A percentile compares a stretch with the other conserved stretches of the same genome.
These are phyloP conservation scores for Octopus sinensis DNA, from an alignment of 1,140 invertebrate species.

Conservation along the genomic window DNA sequence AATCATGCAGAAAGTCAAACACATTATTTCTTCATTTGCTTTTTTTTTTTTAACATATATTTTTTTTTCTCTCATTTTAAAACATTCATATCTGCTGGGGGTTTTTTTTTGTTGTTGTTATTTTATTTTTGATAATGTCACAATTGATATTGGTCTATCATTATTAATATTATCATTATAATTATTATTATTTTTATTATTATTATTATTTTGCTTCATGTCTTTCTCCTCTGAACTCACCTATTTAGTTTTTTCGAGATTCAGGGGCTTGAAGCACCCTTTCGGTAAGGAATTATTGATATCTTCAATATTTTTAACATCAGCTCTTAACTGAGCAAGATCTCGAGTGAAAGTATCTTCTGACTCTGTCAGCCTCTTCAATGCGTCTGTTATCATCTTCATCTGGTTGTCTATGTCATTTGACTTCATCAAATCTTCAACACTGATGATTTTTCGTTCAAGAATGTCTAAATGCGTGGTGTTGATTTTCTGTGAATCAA, in stretches of 20 bases:
- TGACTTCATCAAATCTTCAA: slow-evolving; percentile 71
- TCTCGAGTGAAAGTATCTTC: slow-evolving; percentile 81
- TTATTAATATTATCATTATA: too few species aligned
- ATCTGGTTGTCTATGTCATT: slow-evolving; percentile 71
- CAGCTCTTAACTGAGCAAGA: slow-evolving; percentile 68
- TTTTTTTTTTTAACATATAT: too few species aligned
- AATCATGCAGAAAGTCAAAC: too few species aligned
- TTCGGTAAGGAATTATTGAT: slow-evolving; percentile 79
- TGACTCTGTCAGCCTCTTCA: slow-evolving; percentile 67
- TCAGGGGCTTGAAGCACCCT: slow-evolving; percentile 72
- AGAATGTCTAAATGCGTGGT: slow-evolving; percentile 68
- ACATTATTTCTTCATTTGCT: too few species aligned
- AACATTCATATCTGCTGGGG: too few species aligned
- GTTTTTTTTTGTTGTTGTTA: too few species aligned
- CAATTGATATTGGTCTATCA: too few species aligned
- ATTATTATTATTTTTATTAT: too few species aligned
- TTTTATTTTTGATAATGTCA: too few species aligned
- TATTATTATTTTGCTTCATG: too few species aligned
- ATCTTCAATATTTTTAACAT: slow-evolving; percentile 83
- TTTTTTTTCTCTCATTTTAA: too few species aligned
- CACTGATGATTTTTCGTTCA: slow-evolving; percentile 70
- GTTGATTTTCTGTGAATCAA: slow-evolving; percentile 58
- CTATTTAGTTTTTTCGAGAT: slow-evolving; percentile 52
- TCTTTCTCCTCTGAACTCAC: too few species aligned
- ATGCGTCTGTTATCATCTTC: slow-evolving; percentile 29